Conservation (phyloP, 2,797 vertebrate species). For the Macropus fuliginosus region DNA sequence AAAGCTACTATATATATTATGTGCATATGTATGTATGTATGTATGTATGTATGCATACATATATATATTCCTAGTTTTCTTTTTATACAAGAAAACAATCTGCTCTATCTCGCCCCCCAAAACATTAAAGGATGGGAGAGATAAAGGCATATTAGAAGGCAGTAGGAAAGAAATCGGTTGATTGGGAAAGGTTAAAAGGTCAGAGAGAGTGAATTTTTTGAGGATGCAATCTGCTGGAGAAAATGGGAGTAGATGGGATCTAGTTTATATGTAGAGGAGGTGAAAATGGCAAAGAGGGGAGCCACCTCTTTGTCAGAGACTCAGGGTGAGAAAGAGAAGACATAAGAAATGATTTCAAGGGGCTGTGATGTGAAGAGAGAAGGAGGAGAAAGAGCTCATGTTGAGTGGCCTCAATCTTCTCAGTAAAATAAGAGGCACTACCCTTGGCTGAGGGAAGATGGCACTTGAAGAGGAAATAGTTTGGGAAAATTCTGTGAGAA, state of each 20-base stretch:
- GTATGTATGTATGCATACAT: too few relatives aligned
- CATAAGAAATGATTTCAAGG: neutral
- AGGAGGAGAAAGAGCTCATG: neutral
- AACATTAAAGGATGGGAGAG: neutral
- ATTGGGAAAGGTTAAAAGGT: neutral
- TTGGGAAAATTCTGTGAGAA: neutral
- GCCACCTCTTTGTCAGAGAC: neutral
- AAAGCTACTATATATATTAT: slow-evolving; percentile 61
- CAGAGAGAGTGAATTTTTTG: neutral
- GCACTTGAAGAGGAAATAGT: neutral
- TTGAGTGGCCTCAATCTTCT: neutral
- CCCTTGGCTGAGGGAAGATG: neutral
- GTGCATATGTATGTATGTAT: too few relatives aligned
- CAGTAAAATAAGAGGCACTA: neutral
- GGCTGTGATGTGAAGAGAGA: neutral
- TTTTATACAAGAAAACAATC: slow-evolving; percentile 58
- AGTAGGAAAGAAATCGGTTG: neutral
- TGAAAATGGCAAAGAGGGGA: neutral
- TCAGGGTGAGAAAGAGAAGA: neutral
- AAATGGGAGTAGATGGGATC: neutral
- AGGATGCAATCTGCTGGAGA: neutral
- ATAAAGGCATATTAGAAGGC: neutral
- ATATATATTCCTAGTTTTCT: slow-evolving; percentile 63
- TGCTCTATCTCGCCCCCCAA: neutral
- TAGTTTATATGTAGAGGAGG: neutral